phyloP scores from a whole-genome alignment of 2,888 invertebrate genomes.

The Sturmia bella region DNA sequence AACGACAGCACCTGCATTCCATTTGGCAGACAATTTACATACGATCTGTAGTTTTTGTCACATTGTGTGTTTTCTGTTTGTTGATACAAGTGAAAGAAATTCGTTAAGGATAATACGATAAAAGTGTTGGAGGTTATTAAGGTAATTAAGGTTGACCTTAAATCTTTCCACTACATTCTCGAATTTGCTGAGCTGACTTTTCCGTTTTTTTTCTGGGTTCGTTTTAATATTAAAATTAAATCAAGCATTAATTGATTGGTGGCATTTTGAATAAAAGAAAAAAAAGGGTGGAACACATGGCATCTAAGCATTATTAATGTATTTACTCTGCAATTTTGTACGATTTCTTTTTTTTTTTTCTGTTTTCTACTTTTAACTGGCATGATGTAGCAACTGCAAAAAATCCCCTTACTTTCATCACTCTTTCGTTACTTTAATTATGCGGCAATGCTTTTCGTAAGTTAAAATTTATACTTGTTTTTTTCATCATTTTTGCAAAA shows the following conservation, averaged over 20 bases:
- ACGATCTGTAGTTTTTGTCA: neutral
- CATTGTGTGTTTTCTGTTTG: constrained; percentile 12
- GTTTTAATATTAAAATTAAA: constrained; percentile 53
- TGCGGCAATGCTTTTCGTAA: too few species aligned
- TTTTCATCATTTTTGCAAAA: too few species aligned
- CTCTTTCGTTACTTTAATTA: too few species aligned
- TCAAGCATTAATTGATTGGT: constrained; percentile 34
- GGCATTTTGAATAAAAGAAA: constrained; percentile 28
- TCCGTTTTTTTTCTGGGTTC: constrained; percentile 7
- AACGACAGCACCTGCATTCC: constrained; percentile 50
- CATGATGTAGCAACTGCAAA: too few species aligned
- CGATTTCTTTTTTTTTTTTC: too few species aligned
- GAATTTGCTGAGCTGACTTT: constrained; percentile 3
- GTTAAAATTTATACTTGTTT: too few species aligned
- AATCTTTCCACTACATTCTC: constrained; percentile 37
- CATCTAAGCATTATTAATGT: neutral
- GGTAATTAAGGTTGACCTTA: constrained; percentile 61
- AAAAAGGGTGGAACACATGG: neutral
- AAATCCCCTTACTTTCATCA: too few species aligned
- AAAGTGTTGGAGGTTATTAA: constrained; percentile 58
- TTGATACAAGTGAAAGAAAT: constrained; percentile 22
- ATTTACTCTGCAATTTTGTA: too few species aligned
- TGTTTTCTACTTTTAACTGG: too few species aligned
- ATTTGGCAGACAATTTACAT: constrained; percentile 33
- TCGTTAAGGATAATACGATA: constrained; percentile 41